Evolutionary conservation across 1,140 invertebrate species (phyloP), one percentile per base, ranked within the genome.

Genomic region (Drosophila orena): DNA sequence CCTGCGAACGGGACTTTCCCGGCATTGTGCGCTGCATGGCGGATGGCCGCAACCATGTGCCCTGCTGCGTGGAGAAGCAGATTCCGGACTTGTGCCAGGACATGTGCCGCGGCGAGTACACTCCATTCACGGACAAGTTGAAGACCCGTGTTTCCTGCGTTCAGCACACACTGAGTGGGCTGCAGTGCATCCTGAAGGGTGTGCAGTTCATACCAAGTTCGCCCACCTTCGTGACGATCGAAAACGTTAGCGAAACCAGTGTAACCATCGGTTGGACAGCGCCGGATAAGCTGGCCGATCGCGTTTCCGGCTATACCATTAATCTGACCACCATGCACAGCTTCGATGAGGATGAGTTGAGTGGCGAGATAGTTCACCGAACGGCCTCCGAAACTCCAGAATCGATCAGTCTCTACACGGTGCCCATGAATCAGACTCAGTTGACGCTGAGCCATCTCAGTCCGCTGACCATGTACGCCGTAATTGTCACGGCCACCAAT

Each of bases 21-120:
- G 92, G 94, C 40, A 97, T 97, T 64, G 96, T 97, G 12, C 94
- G 93, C 30, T 95, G 94, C 79, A 95, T 95, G 95, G 94, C 94
- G 79, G 96, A 97, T 92, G 96, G 96, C 1, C 93, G 96, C 24
- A 97, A 97, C 92, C 96, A 97, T 92, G 95, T 96, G 38, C 96
- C 96, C 0, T 97, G 96, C 91, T 97, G 97, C 85, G 94, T 96
- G 15, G 94, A 95, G 65, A 96, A 97, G 91, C 93, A 95, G 52
- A 95, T 97, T 17, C 96, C 96, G 0, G 96, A 97, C 91, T 95
- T 97, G 56, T 97, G 97, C 90, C 96, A 96, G 84, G 96, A 97
- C 77, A 95, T 97, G 52, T 97, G 97, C 84, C 92, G 95, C n/a
- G 97, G 97, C 35, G 96, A 97, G 79, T 97, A 97, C 91, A 96